phyloP scores from a whole-genome alignment of 2,888 invertebrate species.

The Drosophila acutilabella region DNA sequence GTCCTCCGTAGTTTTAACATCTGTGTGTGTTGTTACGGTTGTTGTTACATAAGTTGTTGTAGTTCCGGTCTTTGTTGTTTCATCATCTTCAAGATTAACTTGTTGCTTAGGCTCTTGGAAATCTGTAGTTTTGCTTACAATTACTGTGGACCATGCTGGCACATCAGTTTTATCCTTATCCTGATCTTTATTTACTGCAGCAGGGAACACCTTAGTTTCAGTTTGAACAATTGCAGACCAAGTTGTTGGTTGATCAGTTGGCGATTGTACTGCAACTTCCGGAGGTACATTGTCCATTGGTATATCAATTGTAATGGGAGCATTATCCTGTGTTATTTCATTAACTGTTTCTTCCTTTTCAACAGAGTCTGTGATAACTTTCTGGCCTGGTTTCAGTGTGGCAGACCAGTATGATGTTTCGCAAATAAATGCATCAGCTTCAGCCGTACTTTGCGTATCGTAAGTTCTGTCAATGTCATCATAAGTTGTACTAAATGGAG shows the following conservation, averaged over 20 bases:
- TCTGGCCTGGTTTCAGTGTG: constrained; percentile 67
- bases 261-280: constrained; percentile 76
- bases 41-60: constrained; percentile 57
- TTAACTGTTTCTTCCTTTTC: constrained; percentile 32
- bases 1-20: constrained; percentile 36
- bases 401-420: constrained; percentile 82
- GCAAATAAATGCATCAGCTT: constrained; percentile 62
- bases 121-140: constrained; percentile 76
- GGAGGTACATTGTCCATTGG: constrained; percentile 32
- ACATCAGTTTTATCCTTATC: constrained; percentile 1
- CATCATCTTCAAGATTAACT: constrained; percentile 29
- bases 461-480: neutral
- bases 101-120: constrained; percentile 73
- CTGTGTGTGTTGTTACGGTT: constrained; percentile 66
- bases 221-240: constrained; percentile 83
- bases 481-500: constrained; percentile 18
- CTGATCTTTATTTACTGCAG: constrained; percentile 27
- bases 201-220: constrained; percentile 69
- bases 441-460: constrained; percentile 21
- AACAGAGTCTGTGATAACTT: constrained; percentile 22
- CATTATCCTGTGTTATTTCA: constrained; percentile 18
- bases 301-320: constrained; percentile 46
- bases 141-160: constrained; percentile 73
- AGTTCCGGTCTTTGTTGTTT: constrained; percentile 28
- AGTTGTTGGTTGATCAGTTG: constrained; percentile 78